Evolutionary conservation across 2,113 vertebrate genomes (phyloP), one percentile per base, ranked within the genome.

Genomic region (Phylloscopus trochiloides): DNA sequence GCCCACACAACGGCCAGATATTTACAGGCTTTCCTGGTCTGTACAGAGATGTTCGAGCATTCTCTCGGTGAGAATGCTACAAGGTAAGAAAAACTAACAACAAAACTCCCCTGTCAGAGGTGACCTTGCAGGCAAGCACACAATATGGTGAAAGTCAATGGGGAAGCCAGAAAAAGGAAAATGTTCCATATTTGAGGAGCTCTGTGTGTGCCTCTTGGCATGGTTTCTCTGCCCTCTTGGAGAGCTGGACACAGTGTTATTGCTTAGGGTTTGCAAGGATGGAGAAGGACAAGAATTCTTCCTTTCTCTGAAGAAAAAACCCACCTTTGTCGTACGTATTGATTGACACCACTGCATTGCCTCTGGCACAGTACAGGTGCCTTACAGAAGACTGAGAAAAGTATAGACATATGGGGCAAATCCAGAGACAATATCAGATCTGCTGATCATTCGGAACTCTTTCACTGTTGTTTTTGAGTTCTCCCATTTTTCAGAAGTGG

Each of bases 31-130:
- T n/a, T 51, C 26, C 61, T 52, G 43, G 21, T 25, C 65, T 74
- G 67, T 16, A 59, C 11, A 1, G 3, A 77, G 36, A 22, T 0
- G 0, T 12, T 17, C 0, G 0, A 79, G 42, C 24, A 86, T 48
- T n/a, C 25, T 81, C 28, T 12, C 0, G 0, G 5, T 11, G 17
- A 45, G 28, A 38, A 21, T 10, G 25, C 9, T 55, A 34, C 0
- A 0, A 70, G 47, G n/a, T 7, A 40, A 55, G 29, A 52, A 90
- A 82, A 88, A 50, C 10, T 2, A 65, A 55, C 29, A 47, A 34
- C 7, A 8, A 38, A 79, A 22, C 16, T 58, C 13, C 66, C 19
- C 48, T 40, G 4, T n/a, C 38, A 80, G 67, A 92, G 31, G 32
- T 62, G 38, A 51, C 54, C 34, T 58, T 34, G 32, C 54, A 85